A percentile compares a stretch with the other conserved stretches of the same genome.
phyloP scores from a whole-genome alignment of 1,140 invertebrate genomes.

The Diorhabda carinulata region DNA sequence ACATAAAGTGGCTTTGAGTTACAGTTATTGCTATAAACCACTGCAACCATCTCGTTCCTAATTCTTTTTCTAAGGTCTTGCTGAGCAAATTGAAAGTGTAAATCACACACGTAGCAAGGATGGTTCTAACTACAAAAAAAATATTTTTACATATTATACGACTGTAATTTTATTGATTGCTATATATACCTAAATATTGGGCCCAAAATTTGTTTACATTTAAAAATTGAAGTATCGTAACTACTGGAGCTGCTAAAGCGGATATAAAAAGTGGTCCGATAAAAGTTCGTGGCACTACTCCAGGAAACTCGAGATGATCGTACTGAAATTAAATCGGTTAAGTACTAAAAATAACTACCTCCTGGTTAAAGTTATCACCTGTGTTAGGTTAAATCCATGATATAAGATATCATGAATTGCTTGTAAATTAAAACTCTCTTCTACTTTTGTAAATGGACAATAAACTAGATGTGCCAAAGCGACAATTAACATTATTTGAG shows the following conservation, averaged over 20 bases:
- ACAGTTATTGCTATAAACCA: conserved; percentile 84
- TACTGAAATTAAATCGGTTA: conserved; percentile 67
- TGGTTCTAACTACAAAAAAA: conserved; percentile 72
- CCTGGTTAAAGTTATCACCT: conserved; percentile 57
- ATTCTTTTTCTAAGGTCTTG: conserved; percentile 66
- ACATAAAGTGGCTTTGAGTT: conserved; percentile 97
- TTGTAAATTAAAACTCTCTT: conserved; percentile 99
- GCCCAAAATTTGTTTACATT: conserved; percentile 81
- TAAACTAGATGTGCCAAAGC: conserved; percentile 75
- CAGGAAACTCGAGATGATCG: conserved; percentile 97
- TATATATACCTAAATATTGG: conserved; percentile 85
- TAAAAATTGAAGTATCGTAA: conserved; percentile 63
- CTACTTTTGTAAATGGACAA: conserved; percentile 98
- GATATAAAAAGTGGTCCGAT: conserved; percentile 87
- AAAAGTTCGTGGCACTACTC: conserved; percentile 96
- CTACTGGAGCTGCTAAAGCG: conserved; percentile 71
- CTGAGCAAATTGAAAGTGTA: conserved; percentile 69
- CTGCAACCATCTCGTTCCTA: conserved; percentile 70
- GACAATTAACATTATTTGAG: conserved; percentile 49
- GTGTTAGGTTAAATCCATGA: conserved; percentile 73
- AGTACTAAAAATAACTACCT: background rate
- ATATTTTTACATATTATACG: conserved; percentile 9
- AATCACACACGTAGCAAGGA: conserved; percentile 73
- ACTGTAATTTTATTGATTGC: background rate
- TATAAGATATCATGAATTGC: conserved; percentile 97